Percentiles rank a stretch among this genome's conserved stretches.
These are phyloP conservation scores for Pipa parva DNA, from an alignment of 2,113 vertebrate genomes.

Conservation along the genomic window DNA sequence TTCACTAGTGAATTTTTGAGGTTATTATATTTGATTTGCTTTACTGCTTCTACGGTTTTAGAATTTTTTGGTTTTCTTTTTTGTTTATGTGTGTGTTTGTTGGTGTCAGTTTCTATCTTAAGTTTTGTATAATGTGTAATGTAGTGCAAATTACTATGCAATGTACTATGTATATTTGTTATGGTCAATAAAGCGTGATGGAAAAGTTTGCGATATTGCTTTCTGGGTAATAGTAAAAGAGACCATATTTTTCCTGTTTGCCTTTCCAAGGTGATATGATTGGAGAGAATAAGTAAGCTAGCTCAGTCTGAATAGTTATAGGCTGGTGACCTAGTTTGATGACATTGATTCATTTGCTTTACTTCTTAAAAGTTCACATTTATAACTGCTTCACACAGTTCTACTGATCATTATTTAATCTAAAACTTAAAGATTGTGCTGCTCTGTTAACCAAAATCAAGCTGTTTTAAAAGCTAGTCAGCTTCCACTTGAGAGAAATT, in stretches of 20 bases:
- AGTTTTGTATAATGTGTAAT: no score
- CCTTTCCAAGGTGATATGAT: conserved; percentile 14
- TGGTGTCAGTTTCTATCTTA: no score
- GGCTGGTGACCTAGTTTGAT: conserved; percentile 36
- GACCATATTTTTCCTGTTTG: no score
- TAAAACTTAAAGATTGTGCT: conserved; percentile 15
- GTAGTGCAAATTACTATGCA: no score
- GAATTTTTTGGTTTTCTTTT: no score
- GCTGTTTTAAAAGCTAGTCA: conserved; percentile 35
- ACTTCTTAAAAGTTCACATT: conserved; percentile 35
- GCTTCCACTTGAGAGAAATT: conserved; percentile 28
- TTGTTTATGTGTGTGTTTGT: no score
- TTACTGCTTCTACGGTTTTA: no score
- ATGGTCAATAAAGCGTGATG: no score
- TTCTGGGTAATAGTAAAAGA: conserved; percentile 25
- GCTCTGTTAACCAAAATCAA: conserved; percentile 31
- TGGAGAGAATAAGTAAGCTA: conserved; percentile 7
- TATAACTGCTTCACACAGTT: conserved; percentile 11
- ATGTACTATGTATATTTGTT: no score
- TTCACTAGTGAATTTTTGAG: no score
- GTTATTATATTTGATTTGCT: no score
- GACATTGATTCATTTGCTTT: conserved; percentile 36
- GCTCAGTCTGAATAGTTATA: conserved; percentile 21
- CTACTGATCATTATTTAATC: conserved; percentile 34
- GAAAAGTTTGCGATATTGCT: conserved; percentile 25